Conservation (phyloP, 2,888 invertebrate species). For the Rotaria magnacalcarata region DNA sequence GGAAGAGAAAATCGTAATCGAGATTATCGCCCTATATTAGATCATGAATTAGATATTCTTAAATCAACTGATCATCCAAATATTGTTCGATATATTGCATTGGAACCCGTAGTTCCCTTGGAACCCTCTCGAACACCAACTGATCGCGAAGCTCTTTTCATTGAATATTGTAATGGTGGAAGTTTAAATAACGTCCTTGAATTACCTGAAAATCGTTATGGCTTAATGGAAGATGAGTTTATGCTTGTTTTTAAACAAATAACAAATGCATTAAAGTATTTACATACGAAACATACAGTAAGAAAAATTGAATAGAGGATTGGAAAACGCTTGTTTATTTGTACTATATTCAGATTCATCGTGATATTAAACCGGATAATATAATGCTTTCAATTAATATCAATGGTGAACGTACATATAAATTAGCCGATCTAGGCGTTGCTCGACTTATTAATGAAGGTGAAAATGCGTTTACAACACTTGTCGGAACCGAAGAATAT, state of each 20-base stretch:
- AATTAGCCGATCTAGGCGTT: conserved; percentile 90
- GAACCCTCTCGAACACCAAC: not conserved
- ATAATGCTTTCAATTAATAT: conserved; percentile 91
- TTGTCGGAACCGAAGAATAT: conserved; percentile 73
- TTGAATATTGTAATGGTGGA: conserved; percentile 83
- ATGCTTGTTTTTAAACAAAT: conserved; percentile 79
- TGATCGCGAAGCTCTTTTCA: conserved; percentile 51
- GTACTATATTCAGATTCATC: conserved; percentile 66
- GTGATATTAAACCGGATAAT: conserved; percentile 91
- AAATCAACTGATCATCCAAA: not conserved
- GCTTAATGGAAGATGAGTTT: conserved; percentile 83
- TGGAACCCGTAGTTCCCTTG: not conserved
- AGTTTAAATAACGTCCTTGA: conserved; percentile 87
- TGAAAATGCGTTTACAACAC: conserved; percentile 86
- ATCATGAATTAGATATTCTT: not conserved
- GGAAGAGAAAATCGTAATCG: not conserved
- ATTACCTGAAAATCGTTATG: conserved; percentile 89
- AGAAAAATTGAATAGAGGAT: no score
- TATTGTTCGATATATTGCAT: conserved; percentile 30
- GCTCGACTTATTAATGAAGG: conserved; percentile 81
- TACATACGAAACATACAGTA: not conserved
- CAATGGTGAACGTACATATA: conserved; percentile 74
- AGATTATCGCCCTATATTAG: conserved; percentile 27
- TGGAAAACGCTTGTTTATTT: not conserved
- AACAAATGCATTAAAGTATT: conserved; percentile 52